Evolutionary conservation across 2,113 vertebrate genomes (phyloP).

Genomic region (Tautogolabrus adspersus): DNA sequence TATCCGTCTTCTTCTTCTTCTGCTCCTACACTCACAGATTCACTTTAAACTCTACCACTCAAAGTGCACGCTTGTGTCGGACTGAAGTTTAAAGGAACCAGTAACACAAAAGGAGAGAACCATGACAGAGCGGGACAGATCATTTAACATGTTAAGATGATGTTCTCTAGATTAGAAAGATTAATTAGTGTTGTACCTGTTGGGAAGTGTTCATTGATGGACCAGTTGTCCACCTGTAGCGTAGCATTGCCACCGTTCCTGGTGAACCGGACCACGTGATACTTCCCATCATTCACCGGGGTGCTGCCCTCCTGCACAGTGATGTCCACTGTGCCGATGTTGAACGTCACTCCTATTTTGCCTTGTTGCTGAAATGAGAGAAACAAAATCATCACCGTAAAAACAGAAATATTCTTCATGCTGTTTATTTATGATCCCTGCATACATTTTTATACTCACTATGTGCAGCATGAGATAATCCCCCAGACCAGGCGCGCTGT

Average conservation of each 20-base stretch:
- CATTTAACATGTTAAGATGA: not conserved
- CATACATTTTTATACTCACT: conserved; percentile 84
- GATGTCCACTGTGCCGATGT: conserved; percentile 96
- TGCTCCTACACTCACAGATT: no score
- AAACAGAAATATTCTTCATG: not conserved
- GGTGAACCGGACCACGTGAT: conserved; percentile 97
- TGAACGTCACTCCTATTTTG: conserved; percentile 97
- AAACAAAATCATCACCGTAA: not conserved
- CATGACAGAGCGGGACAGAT: not conserved
- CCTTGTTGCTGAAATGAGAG: conserved; percentile 91
- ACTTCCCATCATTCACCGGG: conserved; percentile 96
- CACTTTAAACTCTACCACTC: no score
- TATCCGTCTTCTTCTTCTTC: no score
- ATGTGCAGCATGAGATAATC: conserved; percentile 99
- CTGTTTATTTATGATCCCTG: no score
- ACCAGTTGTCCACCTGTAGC: conserved; percentile 97
- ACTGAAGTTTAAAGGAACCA: not conserved
- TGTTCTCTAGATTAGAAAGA: not conserved
- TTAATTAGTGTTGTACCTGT: conserved; percentile 85
- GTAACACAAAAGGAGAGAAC: not conserved
- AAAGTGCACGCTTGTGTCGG: no score
- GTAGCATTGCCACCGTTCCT: conserved; percentile 97
- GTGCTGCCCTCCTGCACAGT: conserved; percentile 93
- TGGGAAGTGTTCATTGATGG: conserved; percentile 96
- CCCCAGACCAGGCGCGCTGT: conserved; percentile 95